Conservation (phyloP, 2,888 invertebrate species). For the Sphinx pinastri region DNA sequence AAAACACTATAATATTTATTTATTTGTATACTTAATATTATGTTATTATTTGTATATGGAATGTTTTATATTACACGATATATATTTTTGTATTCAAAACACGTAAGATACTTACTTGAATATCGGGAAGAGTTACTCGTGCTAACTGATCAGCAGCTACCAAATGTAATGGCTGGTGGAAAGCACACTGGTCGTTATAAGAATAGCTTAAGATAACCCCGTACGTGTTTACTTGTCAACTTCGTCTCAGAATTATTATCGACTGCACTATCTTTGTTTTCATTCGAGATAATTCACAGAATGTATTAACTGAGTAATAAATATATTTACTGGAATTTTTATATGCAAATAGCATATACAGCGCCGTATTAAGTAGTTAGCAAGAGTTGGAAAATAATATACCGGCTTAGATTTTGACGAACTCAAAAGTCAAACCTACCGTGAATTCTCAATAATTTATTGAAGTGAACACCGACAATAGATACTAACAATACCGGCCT, state of each 20-base stretch:
- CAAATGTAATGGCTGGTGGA: constrained; percentile 50
- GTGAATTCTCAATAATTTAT: too few species aligned
- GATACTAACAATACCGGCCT: too few species aligned
- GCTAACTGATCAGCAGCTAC: constrained; percentile 47
- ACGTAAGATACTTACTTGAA: constrained; percentile 8
- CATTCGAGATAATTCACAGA: constrained; percentile 48
- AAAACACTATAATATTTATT: too few species aligned
- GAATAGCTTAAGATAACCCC: constrained; percentile 64
- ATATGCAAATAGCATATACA: too few species aligned
- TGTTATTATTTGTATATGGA: too few species aligned
- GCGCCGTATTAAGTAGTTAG: too few species aligned
- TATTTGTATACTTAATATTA: too few species aligned
- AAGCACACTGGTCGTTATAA: constrained; percentile 57
- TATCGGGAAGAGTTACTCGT: constrained; percentile 41
- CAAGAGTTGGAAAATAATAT: too few species aligned
- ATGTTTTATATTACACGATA: not conserved
- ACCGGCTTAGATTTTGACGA: too few species aligned
- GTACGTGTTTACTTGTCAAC: constrained; percentile 56
- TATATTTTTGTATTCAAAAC: not conserved
- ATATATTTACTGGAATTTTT: too few species aligned
- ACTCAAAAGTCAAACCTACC: too few species aligned
- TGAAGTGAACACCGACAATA: too few species aligned
- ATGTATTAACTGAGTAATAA: constrained; percentile 30
- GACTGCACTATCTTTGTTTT: constrained; percentile 54
- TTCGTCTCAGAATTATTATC: constrained; percentile 52